Evolutionary conservation across 2,888 invertebrate genomes (phyloP), one percentile per base, ranked within the genome.

Genomic region (Epirrhoe tristata): DNA sequence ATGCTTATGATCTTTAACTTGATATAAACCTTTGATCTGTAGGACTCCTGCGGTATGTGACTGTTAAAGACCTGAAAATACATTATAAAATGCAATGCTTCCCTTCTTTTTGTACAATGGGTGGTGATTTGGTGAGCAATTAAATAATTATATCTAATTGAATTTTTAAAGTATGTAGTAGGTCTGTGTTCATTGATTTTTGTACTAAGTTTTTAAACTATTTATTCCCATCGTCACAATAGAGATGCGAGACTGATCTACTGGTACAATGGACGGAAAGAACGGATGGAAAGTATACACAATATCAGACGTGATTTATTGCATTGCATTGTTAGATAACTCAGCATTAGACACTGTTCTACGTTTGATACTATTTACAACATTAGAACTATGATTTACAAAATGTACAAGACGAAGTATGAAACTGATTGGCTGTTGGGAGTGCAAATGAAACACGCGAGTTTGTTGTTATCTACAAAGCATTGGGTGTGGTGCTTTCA

Each of bases 1-100:
- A 93, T 93, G 93, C 92, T 88, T 83, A 93, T 88, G 87, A 90
- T 86, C 82, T 88, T 91, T 85, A 89, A 92, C 82, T 90, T 88
- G 94, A 94, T 95, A 96, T 95, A 95, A 96, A 97, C 97, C 96
- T 97, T 97, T 94, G 97, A 96, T 95, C 97, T 96, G 95, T 97
- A 97, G 90, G 97, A 96, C 95, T 97, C 97, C 96, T 96, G 96
- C 94, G 97, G 96, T 95, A 97, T 97, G 96, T 98, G 98, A 96
- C 97, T 98, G 96, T 98, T 98, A 95, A 97, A 97, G 91, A 97
- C 97, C 97, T 98, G 96, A 91, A 68, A 96, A 96, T 95, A 91
- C 91, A 93, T 85, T 85, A 90, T 83, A 91, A 84, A 89, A 90
- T 91, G 90, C 89, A 90, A 88, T 90, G 87, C 86, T 85, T 86